Evolutionary conservation across 1,140 invertebrate species (phyloP), one percentile per base, ranked within the genome.

Genomic region (Helicoverpa armigera): DNA sequence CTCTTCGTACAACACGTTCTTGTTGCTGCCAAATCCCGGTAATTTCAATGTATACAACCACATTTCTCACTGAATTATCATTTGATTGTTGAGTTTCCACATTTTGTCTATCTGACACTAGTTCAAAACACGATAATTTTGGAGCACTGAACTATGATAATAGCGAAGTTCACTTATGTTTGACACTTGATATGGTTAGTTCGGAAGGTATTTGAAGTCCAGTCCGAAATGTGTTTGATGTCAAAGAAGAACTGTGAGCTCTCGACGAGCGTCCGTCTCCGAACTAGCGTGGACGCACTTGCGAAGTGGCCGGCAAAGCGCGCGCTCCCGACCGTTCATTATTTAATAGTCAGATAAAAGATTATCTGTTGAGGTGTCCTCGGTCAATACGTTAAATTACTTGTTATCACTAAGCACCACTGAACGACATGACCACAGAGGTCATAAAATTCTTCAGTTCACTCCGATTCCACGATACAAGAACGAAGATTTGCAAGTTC

Each of bases 321-420:
- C 86, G 85, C 83, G 80, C 82, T 65, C 67, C 69, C 83, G 82
- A 75, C 78, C 84, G 29, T 88, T 93, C 91, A 92, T 93, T 93
- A 92, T 91, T 94, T 93, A 94, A 93, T 94, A 91, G 88, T 79
- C 90, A 91, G 93, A 94, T 94, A 93, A 94, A 94, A 93, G 91
- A 94, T 93, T 93, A 94, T 91, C 92, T 94, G 92, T 92, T 91
- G 88, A 92, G 86, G 81, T 88, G 91, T 90, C 91, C 91, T 94
- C 92, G 89, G 91, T 89, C 91, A 92, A 92, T 92, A 89, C 81
- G 85, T 86, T 88, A 88, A 94, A 89, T 92, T 94, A 88, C 85
- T 84, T 87, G 89, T 88, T 90, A 88, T 85, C 84, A 75, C 73
- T 87, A 79, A 88, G 87, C 83, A 85, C 83, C 83, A 60, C 72